These are phyloP conservation scores for Panzeria rudis DNA, from an alignment of 2,888 invertebrate species.

Conservation along the genomic window DNA sequence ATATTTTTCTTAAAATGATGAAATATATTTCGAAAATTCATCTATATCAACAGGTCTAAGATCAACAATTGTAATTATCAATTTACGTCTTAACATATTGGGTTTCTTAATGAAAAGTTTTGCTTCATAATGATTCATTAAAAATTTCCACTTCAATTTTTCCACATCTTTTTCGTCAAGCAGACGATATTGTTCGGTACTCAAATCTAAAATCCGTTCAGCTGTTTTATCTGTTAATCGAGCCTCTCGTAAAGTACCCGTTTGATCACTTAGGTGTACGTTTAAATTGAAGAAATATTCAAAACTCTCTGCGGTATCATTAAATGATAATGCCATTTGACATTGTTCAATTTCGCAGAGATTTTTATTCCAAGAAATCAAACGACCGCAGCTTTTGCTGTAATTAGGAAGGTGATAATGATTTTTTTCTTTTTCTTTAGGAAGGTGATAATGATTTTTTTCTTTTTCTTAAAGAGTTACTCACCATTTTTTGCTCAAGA, in stretches of 20 bases:
- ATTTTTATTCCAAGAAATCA: conserved; percentile 71
- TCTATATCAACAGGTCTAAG: conserved; percentile 76
- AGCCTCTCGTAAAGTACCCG: conserved; percentile 87
- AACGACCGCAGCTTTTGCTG: conserved; percentile 77
- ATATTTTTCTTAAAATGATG: conserved; percentile 76
- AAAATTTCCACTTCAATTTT: conserved; percentile 86
- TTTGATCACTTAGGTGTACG: conserved; percentile 88
- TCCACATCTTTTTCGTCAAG: conserved; percentile 85
- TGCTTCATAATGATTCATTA: conserved; percentile 87
- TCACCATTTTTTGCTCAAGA: conserved; percentile 84
- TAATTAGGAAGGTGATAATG: not conserved
- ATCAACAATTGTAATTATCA: conserved; percentile 77
- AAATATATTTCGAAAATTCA: conserved; percentile 77
- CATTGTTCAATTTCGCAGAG: conserved; percentile 79
- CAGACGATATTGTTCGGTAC: conserved; percentile 84
- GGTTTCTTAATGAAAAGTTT: conserved; percentile 82
- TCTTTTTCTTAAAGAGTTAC: not conserved
- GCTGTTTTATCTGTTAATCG: conserved; percentile 85
- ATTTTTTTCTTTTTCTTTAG: not conserved
- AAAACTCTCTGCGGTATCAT: conserved; percentile 74
- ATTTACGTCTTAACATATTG: conserved; percentile 75
- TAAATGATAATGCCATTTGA: conserved; percentile 77
- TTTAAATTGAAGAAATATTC: conserved; percentile 85
- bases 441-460: not conserved
- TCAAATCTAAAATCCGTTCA: conserved; percentile 86